These are phyloP conservation scores for Onchidella celtica DNA, from an alignment of 2,888 invertebrate species.

Conservation along the genomic window DNA sequence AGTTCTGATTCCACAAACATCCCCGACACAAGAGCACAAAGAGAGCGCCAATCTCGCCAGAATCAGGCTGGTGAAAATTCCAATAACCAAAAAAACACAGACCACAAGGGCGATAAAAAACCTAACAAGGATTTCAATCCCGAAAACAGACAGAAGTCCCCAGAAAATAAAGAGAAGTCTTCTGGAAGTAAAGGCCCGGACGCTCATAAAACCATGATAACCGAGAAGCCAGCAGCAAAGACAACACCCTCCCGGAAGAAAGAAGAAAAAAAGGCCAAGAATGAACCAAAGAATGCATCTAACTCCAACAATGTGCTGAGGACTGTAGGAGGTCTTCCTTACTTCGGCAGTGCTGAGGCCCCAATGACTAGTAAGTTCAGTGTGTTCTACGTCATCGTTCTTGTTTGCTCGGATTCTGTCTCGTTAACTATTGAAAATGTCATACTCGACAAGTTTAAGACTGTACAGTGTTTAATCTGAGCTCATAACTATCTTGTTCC, in stretches of 20 bases:
- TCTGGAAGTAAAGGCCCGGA: not conserved
- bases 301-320: not conserved
- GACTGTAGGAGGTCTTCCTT: not conserved
- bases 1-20: not conserved
- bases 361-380: not conserved
- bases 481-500: too few species aligned
- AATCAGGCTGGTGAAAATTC: not conserved
- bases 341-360: not conserved
- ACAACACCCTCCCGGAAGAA: not conserved
- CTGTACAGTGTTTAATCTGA: too few species aligned
- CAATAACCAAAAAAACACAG: not conserved
- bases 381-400: not conserved
- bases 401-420: too few species aligned
- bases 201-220: not conserved
- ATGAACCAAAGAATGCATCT: not conserved
- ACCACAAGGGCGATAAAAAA: not conserved
- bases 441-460: too few species aligned
- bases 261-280: not conserved
- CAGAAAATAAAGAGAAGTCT: not conserved
- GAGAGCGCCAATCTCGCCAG: not conserved
- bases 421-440: too few species aligned
- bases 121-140: too few species aligned
- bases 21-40: not conserved
- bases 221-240: not conserved
- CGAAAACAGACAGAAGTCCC: not conserved